Evolutionary conservation across 2,888 invertebrate genomes (phyloP), one percentile per base, ranked within the genome.

Genomic region (Monochamus alternatus): DNA sequence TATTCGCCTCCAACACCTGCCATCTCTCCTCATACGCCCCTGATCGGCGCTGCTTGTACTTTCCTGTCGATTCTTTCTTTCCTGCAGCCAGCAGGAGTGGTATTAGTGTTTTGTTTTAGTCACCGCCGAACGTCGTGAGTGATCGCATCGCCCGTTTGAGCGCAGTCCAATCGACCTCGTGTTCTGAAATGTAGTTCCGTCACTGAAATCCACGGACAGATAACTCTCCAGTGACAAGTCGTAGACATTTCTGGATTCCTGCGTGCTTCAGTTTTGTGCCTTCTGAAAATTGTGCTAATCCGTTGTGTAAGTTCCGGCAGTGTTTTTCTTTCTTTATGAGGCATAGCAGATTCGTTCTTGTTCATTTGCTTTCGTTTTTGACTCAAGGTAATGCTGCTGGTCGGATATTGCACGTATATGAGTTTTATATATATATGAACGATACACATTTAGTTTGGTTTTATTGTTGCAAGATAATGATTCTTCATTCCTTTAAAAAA

Each of bases 141-240:
- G 78, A 72, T 59, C 62, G 77, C 68, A 52, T 73, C 77, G 80
- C 64, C 59, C 51, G 65, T 68, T 55, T 12, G 22, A 64, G 63
- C 73, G 31, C 68, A 66, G 66, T 65, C 65, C 63, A 74, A 64
- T 73, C 75, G 77, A 77, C 81, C 81, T 81, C 79, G 81, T 81
- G 81, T 74, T 75, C n/a, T 67, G 81, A 79, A 78, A 81, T 81
- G 81, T 80, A 81, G 81, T 81, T 81, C 79, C 75, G 77, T 73
- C 66, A 73, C 69, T 62, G 72, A 62, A 55, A 66, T 44, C n/a
- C 47, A 38, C 55, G 12, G 58, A 43, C 31, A 68, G 44, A 59
- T 12, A 22, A 52, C 62, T 44, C 51, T 51, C 12, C 68, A 38
- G 73, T 68, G 75, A 75, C 62, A 62, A 71, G 66, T 59, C 55